Evolutionary conservation across 2,888 invertebrate genomes (phyloP).

Genomic region (Anagyrus pseudococci): DNA sequence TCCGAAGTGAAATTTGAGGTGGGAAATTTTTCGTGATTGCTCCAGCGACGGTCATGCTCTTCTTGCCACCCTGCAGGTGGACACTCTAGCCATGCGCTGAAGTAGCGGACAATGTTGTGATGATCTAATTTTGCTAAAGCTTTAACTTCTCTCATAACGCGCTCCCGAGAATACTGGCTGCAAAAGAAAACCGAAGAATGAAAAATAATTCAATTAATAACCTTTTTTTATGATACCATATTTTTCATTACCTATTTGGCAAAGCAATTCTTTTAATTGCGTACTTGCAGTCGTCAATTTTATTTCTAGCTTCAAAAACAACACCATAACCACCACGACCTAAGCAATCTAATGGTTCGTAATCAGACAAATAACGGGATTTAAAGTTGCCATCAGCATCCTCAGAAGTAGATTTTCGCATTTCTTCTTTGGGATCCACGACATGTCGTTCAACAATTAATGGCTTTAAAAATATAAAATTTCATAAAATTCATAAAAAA

Average conservation of each 20-base stretch:
- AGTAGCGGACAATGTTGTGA: constrained; percentile 93
- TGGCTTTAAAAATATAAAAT: constrained; percentile 45
- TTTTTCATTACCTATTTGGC: constrained; percentile 79
- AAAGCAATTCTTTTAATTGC: constrained; percentile 94
- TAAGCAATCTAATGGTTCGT: constrained; percentile 79
- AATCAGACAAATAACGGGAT: constrained; percentile 81
- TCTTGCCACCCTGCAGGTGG: constrained; percentile 91
- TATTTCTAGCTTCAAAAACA: constrained; percentile 93
- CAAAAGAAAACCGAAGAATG: too few relatives aligned
- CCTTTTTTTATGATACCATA: too few relatives aligned
- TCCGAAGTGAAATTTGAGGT: constrained; percentile 50
- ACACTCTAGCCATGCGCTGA: constrained; percentile 93
- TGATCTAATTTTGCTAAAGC: constrained; percentile 95
- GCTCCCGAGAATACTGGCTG: constrained; percentile 81
- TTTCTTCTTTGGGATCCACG: constrained; percentile 53
- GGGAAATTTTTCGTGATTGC: constrained; percentile 53
- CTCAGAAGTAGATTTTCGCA: constrained; percentile 48
- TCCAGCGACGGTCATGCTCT: constrained; percentile 73
- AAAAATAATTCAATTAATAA: background rate
- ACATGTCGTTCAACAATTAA: constrained; percentile 52
- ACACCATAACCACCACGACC: constrained; percentile 96
- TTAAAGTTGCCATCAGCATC: constrained; percentile 50
- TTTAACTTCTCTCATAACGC: constrained; percentile 93
- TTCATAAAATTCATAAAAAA: background rate
- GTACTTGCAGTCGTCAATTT: constrained; percentile 92